Base-by-base conservation (phyloP, 2,113 vertebrate genomes). In the Seriola quinqueradiata region DNA sequence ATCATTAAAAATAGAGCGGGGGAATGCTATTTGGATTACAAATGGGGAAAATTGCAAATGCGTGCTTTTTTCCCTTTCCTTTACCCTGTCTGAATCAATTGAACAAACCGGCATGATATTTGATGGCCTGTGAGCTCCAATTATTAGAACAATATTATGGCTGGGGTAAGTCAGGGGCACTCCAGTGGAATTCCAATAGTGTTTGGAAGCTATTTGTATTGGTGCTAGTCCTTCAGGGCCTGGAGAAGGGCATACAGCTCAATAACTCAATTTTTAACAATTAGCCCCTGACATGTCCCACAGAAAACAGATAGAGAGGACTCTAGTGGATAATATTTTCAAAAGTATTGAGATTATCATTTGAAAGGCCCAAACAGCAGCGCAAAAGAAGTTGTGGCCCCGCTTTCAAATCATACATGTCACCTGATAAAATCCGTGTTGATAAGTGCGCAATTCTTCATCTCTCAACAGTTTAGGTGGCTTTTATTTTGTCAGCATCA, bases 191-290 rank as follows among this genome's bases (percentile, higher is more conserved):
- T 96, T 92, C 87, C 91, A 95, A 95, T 94, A 81, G 89, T 87
- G 88, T 88, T 76, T 88, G 86, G 77, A 87, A 91, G 87, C 86
- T 92, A 87, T 95, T 94, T 95, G 92, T 92, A 92, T 93, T 95
- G 88, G 92, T 75, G 78, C 80, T 83, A 89, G 94, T 94, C 92
- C 92, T 95, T 91, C 91, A 93, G 90, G 93, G 92, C 76, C 87
- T 75, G 75, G 44, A 79, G 92, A 96, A 96, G 95, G 95, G 93
- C 95, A 94, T 83, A 80, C 85, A 67, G 89, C 93, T 95, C 93
- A 94, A 95, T 94, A 95, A 95, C 91, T 95, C 93, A 93, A 95
- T 95, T 95, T 90, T 92, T 94, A 93, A 95, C 94, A 95, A 95
- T 96, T 95, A 95, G 94, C 93, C 93, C 88, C 82, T 94, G 94